These are phyloP conservation scores for Drosophila parthenogenetica DNA, from an alignment of 2,888 invertebrate genomes.

Conservation along the genomic window DNA sequence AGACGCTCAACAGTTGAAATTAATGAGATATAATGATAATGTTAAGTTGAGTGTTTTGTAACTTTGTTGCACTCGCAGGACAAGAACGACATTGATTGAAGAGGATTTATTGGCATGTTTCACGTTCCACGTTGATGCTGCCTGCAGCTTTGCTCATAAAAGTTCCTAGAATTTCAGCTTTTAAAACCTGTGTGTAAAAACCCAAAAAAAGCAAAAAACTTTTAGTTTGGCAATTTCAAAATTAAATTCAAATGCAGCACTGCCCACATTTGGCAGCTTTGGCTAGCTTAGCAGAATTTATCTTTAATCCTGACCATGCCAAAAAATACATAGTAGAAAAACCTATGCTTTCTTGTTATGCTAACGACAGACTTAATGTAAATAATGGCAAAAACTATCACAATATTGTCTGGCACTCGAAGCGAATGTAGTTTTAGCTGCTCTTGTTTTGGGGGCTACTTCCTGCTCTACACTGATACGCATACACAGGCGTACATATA, in stretches of 20 bases:
- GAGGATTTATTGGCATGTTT: not conserved
- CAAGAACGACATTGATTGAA: not conserved
- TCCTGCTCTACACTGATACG: slow-evolving; percentile 10
- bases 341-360: slow-evolving; percentile 9
- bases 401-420: slow-evolving; percentile 34
- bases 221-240: not conserved
- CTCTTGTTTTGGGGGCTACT: slow-evolving; percentile 17
- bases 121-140: not conserved
- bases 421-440: slow-evolving; percentile 11
- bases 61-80: not conserved
- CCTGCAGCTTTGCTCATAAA: not conserved
- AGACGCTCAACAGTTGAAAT: slow-evolving; percentile 9
- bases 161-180: not conserved
- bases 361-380: slow-evolving; percentile 15
- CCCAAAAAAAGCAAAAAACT: too few relatives aligned
- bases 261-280: not conserved
- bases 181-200: too few relatives aligned
- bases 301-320: not conserved
- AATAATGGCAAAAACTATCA: slow-evolving; percentile 33
- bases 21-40: slow-evolving; percentile 15
- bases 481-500: not conserved
- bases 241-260: not conserved
- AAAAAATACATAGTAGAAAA: not conserved
- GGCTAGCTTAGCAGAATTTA: not conserved
- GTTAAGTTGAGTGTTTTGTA: not conserved